Evolutionary conservation across 2,888 invertebrate species (phyloP).

Genomic region (Icerya purchasi): DNA sequence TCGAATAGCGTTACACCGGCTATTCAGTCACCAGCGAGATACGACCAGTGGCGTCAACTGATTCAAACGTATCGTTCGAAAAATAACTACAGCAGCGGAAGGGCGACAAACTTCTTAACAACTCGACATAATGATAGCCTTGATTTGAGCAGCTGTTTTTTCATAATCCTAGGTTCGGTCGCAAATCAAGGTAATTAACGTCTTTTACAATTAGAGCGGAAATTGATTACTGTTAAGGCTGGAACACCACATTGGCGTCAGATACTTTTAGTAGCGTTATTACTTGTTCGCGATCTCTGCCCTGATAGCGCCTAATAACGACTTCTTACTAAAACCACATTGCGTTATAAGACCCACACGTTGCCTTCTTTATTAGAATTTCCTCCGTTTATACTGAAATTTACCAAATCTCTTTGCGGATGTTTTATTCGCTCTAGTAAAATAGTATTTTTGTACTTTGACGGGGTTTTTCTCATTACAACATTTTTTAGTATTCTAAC

Average conservation of each 20-base stretch:
- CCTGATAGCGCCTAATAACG: not conserved
- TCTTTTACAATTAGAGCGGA: not conserved
- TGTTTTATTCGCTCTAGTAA: too few relatives aligned
- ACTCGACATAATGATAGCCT: not conserved
- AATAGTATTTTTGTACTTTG: too few relatives aligned
- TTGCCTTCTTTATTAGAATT: too few relatives aligned
- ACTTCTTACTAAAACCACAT: too few relatives aligned
- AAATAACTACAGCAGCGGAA: not conserved
- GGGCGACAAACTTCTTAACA: not conserved
- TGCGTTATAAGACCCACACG: too few relatives aligned
- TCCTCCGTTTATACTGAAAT: too few relatives aligned
- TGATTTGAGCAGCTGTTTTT: slow-evolving; percentile 8
- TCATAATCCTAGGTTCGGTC: slow-evolving; percentile 15
- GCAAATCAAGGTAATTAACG: slow-evolving; percentile 14
- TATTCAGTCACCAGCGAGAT: too few relatives aligned
- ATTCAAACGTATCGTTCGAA: not conserved
- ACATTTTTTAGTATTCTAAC: too few relatives aligned
- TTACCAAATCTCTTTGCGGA: too few relatives aligned
- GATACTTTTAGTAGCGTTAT: not conserved
- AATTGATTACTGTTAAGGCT: not conserved
- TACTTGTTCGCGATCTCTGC: not conserved
- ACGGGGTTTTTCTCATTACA: too few relatives aligned
- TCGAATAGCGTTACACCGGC: too few relatives aligned
- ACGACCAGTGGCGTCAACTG: not conserved
- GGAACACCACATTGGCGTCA: not conserved